Evolutionary conservation across 2,113 vertebrate species (phyloP), one percentile per base, ranked within the genome.

Genomic region (Phodopus roborovskii): DNA sequence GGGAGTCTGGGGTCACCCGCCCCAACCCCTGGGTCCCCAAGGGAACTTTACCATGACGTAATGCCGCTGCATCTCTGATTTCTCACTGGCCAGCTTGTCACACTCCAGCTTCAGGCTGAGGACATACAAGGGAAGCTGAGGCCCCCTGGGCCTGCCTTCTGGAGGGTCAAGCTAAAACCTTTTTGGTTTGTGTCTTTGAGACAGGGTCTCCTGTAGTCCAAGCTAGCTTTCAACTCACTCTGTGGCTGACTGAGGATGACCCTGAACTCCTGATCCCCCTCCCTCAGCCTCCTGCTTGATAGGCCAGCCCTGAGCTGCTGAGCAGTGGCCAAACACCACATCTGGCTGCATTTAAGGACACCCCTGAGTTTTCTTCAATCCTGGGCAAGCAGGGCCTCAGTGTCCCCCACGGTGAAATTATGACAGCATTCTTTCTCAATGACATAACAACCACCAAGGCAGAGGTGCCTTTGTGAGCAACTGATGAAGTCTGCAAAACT

Each of bases 51-150:
- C 99, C 99, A 99, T 99, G 98, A 99, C 99, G 50, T 99, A 99
- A 98, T 99, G 99, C 97, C 99, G 99, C 97, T 99, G 99, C 99
- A 99, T 99, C 98, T 99, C 99, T 0, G 99, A 99, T 98, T 99
- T 99, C 98, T 99, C 99, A 2, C 99, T 99, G 91, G 99, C 99
- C 96, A 99, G 98, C 97, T 99, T 99, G 98, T 99, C 99, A 94
- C 99, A 99, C 97, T 99, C 99, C 98, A 99, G 97, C 98, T 99
- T 99, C 97, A 99, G 98, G 98, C 99, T 99, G 98, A 24, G 96
- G 93, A 94, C 13, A 94, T 82, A 96, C 17, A 90, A 85, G 83
- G 77, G 96, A 82, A 71, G 79, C 39, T n/a, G 20, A 92, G 66
- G 58, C 1, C 4, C 79, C 64, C 20, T 24, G 0, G 0, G 26